These are phyloP conservation scores for Stomatorhinus ivindoensis DNA, from an alignment of 2,113 vertebrate species.

Conservation along the genomic window DNA sequence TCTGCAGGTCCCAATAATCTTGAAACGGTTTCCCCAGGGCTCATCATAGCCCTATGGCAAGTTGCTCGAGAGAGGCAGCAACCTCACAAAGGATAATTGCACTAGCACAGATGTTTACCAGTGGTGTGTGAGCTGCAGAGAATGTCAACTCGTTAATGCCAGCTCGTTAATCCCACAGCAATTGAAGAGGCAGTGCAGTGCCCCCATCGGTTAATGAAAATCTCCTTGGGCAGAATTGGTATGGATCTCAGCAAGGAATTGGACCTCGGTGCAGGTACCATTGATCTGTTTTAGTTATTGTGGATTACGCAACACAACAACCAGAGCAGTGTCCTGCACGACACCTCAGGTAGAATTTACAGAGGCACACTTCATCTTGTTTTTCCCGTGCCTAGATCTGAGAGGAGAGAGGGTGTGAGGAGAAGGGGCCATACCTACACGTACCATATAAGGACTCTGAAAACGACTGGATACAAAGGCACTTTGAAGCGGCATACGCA, in stretches of 20 bases:
- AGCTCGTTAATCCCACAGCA: neutral
- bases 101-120: neutral
- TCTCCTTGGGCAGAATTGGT: neutral
- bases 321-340: neutral
- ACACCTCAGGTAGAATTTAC: neutral
- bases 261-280: neutral
- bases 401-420: neutral
- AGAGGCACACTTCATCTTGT: neutral
- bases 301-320: neutral
- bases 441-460: neutral
- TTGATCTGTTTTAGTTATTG: neutral
- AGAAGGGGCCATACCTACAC: neutral
- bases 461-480: neutral
- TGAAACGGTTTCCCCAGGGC: neutral
- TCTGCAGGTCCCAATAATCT: neutral
- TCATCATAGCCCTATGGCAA: neutral
- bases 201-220: neutral
- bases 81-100: neutral
- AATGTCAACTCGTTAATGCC: neutral
- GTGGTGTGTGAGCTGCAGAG: constrained; percentile 1
- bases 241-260: neutral
- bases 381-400: neutral
- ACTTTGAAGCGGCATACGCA: neutral
- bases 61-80: neutral
- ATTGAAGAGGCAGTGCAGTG: neutral